Evolutionary conservation across 2,797 vertebrate species (phyloP), one percentile per base, ranked within the genome.

Genomic region (Diceros bicornis): DNA sequence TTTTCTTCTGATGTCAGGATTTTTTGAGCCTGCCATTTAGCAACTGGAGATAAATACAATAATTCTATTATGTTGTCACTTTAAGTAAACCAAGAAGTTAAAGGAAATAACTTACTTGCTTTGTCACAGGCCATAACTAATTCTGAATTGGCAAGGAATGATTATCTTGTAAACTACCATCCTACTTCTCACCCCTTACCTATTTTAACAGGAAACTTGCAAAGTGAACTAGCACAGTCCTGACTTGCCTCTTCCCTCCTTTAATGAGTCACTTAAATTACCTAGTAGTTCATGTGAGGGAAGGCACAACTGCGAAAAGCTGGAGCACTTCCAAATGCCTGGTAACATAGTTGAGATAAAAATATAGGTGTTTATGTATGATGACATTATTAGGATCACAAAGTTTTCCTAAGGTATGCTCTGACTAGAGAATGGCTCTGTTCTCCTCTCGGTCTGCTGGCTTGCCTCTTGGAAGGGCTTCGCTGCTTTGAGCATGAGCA

Each of bases 1-100:
- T 37, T 85, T 95, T 83, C 52, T 84, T 92, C 52, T 47, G 23
- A 91, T 47, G 55, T 85, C 82, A 89, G n/a, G 57, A 66, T 57
- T 16, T 72, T 92, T 83, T 52, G 6, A 96, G 5, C n/a, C 72
- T 96, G 32, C 25, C n/a, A 32, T 83, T 92, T 77, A 87, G 29
- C 52, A 81, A n/a, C 18, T 50, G 32, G 41, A 84, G 57, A 94
- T 23, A 57, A 55, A 13, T 74, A 34, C 1, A 57, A 18, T n/a
- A 34, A 77, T 75, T 69, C 25, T 44, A 64, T 86, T 41, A 32
- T 34, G 6, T 21, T 88, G 52, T 90, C 55, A 34, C n/a, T 82
- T 78, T 79, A 83, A 92, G 57, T 55, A 78, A 91, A 97, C 68
- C 29, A 41, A 83, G 86, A 86, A 94, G 7, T 64, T 79, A 69